Percentiles rank a stretch among this genome's conserved stretches.
Evolutionary conservation across 2,113 vertebrate species (phyloP).

Genomic region (Perccottus glenii): DNA sequence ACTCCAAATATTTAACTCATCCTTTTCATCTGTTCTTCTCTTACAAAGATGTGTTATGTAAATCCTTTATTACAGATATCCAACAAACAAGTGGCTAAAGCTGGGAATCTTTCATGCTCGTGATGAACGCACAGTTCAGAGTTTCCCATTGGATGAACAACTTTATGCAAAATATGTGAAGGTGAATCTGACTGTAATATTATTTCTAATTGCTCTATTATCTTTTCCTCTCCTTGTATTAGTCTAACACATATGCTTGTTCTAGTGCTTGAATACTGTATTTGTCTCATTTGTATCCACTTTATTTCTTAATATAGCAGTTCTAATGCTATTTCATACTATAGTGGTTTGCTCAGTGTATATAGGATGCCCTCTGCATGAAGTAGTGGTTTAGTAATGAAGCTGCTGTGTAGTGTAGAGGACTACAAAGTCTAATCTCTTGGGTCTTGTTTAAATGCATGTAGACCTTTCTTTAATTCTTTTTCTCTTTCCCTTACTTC

Average conservation of each 20-base stretch:
- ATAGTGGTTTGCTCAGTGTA: background rate
- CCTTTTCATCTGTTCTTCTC: no score
- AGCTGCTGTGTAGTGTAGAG: background rate
- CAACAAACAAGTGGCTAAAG: constrained; percentile 98
- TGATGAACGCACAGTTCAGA: constrained; percentile 96
- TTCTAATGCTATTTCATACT: background rate
- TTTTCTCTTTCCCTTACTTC: constrained; percentile 85
- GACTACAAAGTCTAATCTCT: background rate
- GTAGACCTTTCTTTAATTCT: constrained; percentile 41
- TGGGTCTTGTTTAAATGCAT: constrained; percentile 48
- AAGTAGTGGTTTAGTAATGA: background rate
- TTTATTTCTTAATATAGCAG: background rate
- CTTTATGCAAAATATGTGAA: constrained; percentile 99
- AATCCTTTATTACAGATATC: constrained; percentile 82
- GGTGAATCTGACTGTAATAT: constrained; percentile 68
- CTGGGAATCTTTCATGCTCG: constrained; percentile 95
- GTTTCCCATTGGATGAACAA: constrained; percentile 96
- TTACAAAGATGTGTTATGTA: background rate
- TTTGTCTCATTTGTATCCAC: constrained; percentile 6
- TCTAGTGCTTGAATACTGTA: background rate
- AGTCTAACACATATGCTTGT: background rate
- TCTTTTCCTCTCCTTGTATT: background rate
- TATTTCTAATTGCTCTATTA: background rate
- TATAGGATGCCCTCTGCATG: background rate
- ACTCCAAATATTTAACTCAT: no score